Percentiles rank a stretch among this genome's conserved stretches.
These are phyloP conservation scores for Lethenteron camtschaticum DNA, from an alignment of 2,113 vertebrate genomes.

Conservation along the genomic window DNA sequence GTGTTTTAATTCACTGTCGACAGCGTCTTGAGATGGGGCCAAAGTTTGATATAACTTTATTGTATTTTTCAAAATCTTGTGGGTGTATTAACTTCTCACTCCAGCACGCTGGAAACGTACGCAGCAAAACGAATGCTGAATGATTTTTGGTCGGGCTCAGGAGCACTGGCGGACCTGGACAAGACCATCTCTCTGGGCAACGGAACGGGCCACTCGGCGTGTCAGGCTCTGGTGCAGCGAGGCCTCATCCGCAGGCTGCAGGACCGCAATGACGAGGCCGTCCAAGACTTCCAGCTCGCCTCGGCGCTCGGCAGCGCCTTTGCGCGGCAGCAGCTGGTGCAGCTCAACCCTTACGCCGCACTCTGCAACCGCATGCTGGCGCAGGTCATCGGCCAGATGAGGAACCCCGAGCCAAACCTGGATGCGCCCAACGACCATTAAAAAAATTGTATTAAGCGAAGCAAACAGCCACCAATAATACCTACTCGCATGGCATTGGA, in stretches of 20 bases:
- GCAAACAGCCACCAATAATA: no score
- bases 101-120: no score
- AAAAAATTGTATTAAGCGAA: no score
- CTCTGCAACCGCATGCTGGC: conserved; percentile 83
- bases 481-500: no score
- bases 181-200: conserved; percentile 35
- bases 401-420: conserved; percentile 17
- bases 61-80: no score
- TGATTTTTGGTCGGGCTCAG: conserved; percentile 19
- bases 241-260: conserved; percentile 45
- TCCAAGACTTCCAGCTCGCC: conserved; percentile 36
- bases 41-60: no score
- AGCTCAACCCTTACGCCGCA: conserved; percentile 66
- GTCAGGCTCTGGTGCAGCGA: conserved; percentile 59
- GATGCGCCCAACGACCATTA: no score
- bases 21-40: no score
- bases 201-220: conserved; percentile 26
- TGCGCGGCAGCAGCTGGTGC: conserved; percentile 45
- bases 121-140: no score
- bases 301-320: conserved; percentile 55
- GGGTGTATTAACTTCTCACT: no score
- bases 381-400: conserved; percentile 41
- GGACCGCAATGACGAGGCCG: conserved; percentile 28
- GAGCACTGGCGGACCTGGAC: conserved; percentile 51
- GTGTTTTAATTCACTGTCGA: no score